Conservation (phyloP, 2,797 vertebrate genomes). For the Brotula barbata region DNA sequence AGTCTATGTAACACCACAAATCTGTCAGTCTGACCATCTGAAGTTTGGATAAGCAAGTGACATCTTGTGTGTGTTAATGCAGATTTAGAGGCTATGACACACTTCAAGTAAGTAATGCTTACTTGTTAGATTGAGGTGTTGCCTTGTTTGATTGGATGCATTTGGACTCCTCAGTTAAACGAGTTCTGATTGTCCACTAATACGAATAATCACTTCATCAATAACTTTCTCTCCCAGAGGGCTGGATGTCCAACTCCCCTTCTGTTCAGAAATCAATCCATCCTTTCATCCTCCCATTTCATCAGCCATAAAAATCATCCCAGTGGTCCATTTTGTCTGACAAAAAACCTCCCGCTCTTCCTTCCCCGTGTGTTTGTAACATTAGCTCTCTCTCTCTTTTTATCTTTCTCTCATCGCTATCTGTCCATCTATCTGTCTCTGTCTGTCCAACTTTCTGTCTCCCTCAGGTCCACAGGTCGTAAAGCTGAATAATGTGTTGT, state of each 20-base stretch:
- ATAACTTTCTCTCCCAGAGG: background rate
- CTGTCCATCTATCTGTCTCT: background rate
- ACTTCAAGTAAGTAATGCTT: no score
- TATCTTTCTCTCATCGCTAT: background rate
- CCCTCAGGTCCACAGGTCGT: background rate
- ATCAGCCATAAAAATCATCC: background rate
- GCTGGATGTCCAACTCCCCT: slow-evolving; percentile 2
- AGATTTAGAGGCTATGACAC: no score
- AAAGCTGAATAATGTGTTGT: background rate
- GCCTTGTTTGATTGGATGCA: slow-evolving; percentile 6
- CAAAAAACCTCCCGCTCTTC: background rate
- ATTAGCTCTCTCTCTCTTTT: background rate
- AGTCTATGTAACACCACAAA: no score
- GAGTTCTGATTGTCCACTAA: slow-evolving; percentile 33
- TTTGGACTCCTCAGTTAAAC: slow-evolving; percentile 1
- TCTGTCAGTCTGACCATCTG: no score
- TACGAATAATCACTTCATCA: slow-evolving; percentile 33
- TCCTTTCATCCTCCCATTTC: background rate
- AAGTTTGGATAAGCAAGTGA: no score
- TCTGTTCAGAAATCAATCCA: slow-evolving; percentile 20
- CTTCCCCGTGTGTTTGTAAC: background rate
- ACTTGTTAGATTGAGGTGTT: no score
- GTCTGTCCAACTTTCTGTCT: background rate
- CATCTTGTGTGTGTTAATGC: no score
- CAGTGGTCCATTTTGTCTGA: background rate